Conservation (phyloP, 2,113 vertebrate species). For the Pogonocichla stellata region DNA sequence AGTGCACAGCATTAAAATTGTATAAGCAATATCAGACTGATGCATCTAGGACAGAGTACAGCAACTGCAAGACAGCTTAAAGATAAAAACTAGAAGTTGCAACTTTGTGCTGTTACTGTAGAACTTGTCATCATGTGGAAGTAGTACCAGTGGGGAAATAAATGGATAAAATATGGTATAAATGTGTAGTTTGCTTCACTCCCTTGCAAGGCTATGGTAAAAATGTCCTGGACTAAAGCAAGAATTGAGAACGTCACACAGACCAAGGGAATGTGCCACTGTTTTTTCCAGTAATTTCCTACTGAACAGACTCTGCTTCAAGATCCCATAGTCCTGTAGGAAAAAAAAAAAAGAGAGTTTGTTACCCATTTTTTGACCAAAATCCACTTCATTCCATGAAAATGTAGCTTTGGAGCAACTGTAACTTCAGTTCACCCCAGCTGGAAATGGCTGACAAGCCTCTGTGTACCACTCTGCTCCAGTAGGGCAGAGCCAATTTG, state of each 20-base stretch:
- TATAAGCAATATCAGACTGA: fast-evolving
- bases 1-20: not conserved
- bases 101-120: not conserved
- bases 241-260: not conserved
- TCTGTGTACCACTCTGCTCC: not conserved
- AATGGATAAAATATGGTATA: not conserved
- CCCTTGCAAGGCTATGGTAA: not conserved
- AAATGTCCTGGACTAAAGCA: not conserved
- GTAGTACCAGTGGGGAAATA: not conserved
- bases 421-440: not conserved
- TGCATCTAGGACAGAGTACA: not conserved
- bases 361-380: not conserved
- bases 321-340: not conserved
- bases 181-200: not conserved
- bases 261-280: not conserved
- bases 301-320: not conserved
- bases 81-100: not conserved
- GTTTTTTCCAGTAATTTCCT: not conserved
- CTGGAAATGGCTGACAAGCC: not conserved
- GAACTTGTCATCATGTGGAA: not conserved
- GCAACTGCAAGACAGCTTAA: not conserved
- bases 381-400: not conserved
- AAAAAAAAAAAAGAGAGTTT: not conserved
- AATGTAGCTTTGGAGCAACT: not conserved
- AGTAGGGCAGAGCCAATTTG: not conserved